Conservation (phyloP, 2,888 invertebrate species). For the Cerceris ruficornis region DNA sequence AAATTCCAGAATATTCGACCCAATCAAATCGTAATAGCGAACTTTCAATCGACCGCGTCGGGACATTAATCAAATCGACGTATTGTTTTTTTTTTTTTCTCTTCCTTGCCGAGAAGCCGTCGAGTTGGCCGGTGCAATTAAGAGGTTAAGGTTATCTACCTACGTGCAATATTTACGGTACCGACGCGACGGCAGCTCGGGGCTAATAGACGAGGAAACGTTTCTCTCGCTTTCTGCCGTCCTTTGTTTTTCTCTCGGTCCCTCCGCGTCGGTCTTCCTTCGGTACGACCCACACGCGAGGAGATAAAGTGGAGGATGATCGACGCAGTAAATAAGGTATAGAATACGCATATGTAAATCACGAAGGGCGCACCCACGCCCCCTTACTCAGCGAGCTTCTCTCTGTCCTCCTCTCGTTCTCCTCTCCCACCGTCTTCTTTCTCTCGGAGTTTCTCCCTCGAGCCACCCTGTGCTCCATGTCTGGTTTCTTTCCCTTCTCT, state of each 20-base stretch:
- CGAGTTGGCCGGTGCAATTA: slow-evolving; percentile 51
- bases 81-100: neutral
- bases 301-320: slow-evolving; percentile 77
- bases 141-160: slow-evolving; percentile 70
- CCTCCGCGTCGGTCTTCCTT: slow-evolving; percentile 28
- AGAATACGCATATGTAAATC: slow-evolving; percentile 81
- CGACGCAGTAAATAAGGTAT: slow-evolving; percentile 80
- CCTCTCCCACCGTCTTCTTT: slow-evolving; percentile 10
- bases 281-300: slow-evolving; percentile 67
- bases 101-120: slow-evolving; percentile 1
- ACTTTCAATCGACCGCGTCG: slow-evolving; percentile 2
- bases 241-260: slow-evolving; percentile 40
- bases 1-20: too few species aligned
- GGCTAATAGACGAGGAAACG: slow-evolving; percentile 61
- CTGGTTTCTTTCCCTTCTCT: slow-evolving; percentile 29
- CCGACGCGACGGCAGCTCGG: slow-evolving; percentile 38
- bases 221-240: slow-evolving; percentile 29
- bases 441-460: slow-evolving; percentile 11
- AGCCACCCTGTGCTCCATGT: slow-evolving; percentile 28
- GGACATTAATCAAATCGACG: slow-evolving; percentile 17
- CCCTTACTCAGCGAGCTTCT: slow-evolving; percentile 66
- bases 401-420: slow-evolving; percentile 30
- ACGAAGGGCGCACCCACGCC: slow-evolving; percentile 80
- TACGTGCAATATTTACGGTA: slow-evolving; percentile 59
- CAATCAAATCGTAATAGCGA: neutral